Base-by-base conservation (phyloP, 2,888 invertebrate genomes). In the Drosophila dives region DNA sequence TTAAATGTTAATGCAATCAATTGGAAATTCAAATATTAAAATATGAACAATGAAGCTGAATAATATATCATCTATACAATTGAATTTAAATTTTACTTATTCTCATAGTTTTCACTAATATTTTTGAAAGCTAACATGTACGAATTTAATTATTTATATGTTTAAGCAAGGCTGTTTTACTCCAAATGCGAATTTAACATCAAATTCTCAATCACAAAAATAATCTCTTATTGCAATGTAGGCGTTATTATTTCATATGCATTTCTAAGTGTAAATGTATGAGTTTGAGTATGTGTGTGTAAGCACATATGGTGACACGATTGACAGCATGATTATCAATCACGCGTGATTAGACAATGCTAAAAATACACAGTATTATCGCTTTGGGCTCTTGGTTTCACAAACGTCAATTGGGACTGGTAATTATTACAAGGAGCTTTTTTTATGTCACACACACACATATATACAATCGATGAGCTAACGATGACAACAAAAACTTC, bases 291-390 rank as follows among this genome's bases (percentile, higher is more conserved):
- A 3, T n/a, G 23, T 12, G 23, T 36, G 34, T 49, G 34, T 54
- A 32, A 29, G 38, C 42, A 58, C 58, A 36, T 48, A 58, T 66
- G 59, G 59, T 64, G 55, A 15, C 45, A 23, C 74, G 75, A 81
- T 83, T 76, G 83, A 80, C 77, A 80, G 42, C 62, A 62, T 85
- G 87, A 80, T 86, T 75, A 88, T 90, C 88, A 86, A 88, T 83
- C 84, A 90, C 64, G 60, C 71, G 78, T 74, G 85, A 86, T 86
- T 86, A 86, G 90, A 78, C 69, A 68, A 58, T 32, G 75, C 85
- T 86, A 86, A 75, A 90, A 86, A 86, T 86, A 90, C 81, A 69
- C 75, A 81, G 69, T 80, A 90, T 86, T 86, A 86, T 86, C 90
- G 75, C 69, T 53, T 66, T 49, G 64, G 54, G 49, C 64, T 81